phyloP scores from a whole-genome alignment of 2,888 invertebrate species.

The Poecilobothrus nobilitatus region DNA sequence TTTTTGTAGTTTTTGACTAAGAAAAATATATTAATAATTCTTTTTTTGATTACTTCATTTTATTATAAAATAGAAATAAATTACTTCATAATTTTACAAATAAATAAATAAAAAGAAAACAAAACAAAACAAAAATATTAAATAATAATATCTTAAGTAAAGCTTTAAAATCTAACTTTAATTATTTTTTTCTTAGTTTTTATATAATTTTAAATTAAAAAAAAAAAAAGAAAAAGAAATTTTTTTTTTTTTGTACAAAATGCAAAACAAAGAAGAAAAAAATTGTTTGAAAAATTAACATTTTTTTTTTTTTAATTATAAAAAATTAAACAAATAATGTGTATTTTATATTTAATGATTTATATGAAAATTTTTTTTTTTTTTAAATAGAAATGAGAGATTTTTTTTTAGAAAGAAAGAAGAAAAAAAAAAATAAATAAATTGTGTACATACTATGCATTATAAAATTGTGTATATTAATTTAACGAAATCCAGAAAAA shows the following conservation, averaged over 20 bases:
- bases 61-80: background rate
- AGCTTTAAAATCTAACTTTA: conserved; percentile 4
- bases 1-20: too few species aligned
- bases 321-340: too few species aligned
- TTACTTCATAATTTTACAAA: conserved; percentile 6
- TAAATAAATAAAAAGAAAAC: background rate
- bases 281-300: too few species aligned
- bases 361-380: background rate
- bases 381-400: background rate
- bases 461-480: too few species aligned
- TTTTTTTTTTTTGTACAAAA: too few species aligned
- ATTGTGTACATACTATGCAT: background rate
- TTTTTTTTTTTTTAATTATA: too few species aligned
- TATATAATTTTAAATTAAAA: background rate
- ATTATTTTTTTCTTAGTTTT: background rate
- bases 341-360: background rate
- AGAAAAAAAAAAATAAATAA: background rate
- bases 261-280: too few species aligned
- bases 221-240: background rate
- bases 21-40: too few species aligned
- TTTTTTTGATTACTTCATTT: too few species aligned
- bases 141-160: background rate
- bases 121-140: background rate
- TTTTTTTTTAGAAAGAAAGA: background rate
- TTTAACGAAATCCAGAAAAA: background rate